A percentile compares a stretch with the other conserved stretches of the same genome.
Conservation (phyloP, 2,888 invertebrate genomes). For the Cabera pusaria region DNA sequence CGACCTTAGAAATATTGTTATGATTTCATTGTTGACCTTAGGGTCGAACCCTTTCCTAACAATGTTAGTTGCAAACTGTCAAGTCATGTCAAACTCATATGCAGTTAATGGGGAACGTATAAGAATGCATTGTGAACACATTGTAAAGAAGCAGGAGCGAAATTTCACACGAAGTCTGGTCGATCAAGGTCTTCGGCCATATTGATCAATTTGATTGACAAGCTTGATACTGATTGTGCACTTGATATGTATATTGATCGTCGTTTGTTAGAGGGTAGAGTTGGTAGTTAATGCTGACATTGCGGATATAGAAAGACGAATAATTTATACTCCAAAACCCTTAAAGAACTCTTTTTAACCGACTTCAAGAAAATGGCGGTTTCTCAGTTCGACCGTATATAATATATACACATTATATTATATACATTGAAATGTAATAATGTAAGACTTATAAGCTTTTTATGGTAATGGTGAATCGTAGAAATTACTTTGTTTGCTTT, state of each 20-base stretch:
- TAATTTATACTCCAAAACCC: too few relatives aligned
- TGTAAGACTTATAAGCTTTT: too few relatives aligned
- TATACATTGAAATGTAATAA: too few relatives aligned
- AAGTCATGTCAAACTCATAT: slow-evolving; percentile 57
- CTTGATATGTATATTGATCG: slow-evolving; percentile 12
- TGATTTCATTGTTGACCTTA: slow-evolving; percentile 52
- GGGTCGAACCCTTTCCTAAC: slow-evolving; percentile 52
- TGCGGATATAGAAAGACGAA: too few relatives aligned
- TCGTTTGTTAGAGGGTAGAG: too few relatives aligned
- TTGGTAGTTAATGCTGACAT: too few relatives aligned
- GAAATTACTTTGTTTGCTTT: too few relatives aligned
- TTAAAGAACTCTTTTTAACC: too few relatives aligned
- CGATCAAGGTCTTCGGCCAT: slow-evolving; percentile 12
- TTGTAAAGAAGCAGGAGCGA: slow-evolving; percentile 33
- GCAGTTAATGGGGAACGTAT: slow-evolving; percentile 53
- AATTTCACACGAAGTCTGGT: slow-evolving; percentile 37
- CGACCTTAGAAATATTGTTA: slow-evolving; percentile 44
- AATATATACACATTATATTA: too few relatives aligned
- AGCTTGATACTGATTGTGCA: slow-evolving; percentile 8
- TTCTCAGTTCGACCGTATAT: too few relatives aligned
- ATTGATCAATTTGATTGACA: slow-evolving; percentile 23
- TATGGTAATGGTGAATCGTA: too few relatives aligned
- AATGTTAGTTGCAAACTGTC: slow-evolving; percentile 51
- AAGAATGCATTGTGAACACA: slow-evolving; percentile 20
- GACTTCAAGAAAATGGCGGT: too few relatives aligned